These are phyloP conservation scores for Sternotherus odoratus DNA, from an alignment of 2,797 vertebrate genomes.

Conservation along the genomic window DNA sequence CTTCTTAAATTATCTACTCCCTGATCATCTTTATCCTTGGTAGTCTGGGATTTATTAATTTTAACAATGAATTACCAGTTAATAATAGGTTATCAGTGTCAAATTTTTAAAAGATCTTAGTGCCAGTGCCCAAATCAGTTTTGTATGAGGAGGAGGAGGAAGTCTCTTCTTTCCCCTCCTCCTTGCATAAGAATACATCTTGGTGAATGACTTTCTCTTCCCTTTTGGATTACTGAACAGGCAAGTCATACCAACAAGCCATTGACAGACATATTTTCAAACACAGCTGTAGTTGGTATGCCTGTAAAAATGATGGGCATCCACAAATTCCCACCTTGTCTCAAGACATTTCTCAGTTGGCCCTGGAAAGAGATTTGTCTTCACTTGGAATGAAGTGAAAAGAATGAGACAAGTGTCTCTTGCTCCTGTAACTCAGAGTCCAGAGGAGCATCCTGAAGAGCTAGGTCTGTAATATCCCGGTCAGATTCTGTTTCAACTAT, in stretches of 20 bases:
- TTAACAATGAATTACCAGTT: background rate
- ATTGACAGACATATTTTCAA: background rate
- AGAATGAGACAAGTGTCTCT: background rate
- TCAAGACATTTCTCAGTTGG: slow-evolving; percentile 25
- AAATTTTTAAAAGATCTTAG: background rate
- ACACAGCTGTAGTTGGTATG: background rate
- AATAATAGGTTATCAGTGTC: background rate
- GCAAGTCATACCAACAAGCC: slow-evolving; percentile 5
- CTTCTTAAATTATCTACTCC: background rate
- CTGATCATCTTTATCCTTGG: background rate
- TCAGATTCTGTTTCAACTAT: background rate
- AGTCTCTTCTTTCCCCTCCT: background rate
- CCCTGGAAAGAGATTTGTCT: slow-evolving; percentile 28
- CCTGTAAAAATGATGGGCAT: background rate
- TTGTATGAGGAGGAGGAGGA: background rate
- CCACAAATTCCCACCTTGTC: background rate
- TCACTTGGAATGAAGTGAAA: slow-evolving; percentile 32
- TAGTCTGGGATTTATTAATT: background rate
- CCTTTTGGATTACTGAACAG: background rate
- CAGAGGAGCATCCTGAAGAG: background rate
- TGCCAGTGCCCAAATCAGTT: background rate
- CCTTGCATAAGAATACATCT: background rate
- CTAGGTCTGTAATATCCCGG: background rate
- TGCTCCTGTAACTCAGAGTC: background rate
- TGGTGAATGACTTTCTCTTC: background rate